Evolutionary conservation across 2,113 vertebrate species (phyloP).

Genomic region (Bubo scandiacus): DNA sequence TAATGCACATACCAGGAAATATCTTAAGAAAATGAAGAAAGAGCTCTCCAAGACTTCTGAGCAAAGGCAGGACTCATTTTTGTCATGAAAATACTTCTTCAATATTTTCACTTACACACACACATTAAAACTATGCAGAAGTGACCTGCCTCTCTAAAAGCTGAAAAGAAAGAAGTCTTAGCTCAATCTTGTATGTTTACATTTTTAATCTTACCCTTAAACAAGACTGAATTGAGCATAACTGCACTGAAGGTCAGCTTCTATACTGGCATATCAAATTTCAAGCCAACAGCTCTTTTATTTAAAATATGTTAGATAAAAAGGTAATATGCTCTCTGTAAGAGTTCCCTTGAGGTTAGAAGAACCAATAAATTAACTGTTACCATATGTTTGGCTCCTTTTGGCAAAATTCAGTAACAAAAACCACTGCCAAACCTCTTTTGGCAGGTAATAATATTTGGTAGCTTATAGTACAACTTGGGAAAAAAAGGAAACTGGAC

Average conservation of each 20-base stretch:
- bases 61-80: neutral
- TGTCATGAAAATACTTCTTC: neutral
- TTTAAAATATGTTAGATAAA: slow-evolving; percentile 67
- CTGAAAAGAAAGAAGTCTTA: neutral
- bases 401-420: slow-evolving; percentile 62
- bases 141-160: neutral
- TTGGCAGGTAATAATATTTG: slow-evolving; percentile 22
- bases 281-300: slow-evolving; percentile 58
- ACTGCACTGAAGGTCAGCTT: neutral
- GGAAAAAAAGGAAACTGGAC: neutral
- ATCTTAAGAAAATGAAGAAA: neutral
- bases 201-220: slow-evolving; percentile 35
- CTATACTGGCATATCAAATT: slow-evolving; percentile 41
- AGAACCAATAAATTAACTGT: slow-evolving; percentile 66
- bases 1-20: neutral
- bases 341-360: slow-evolving; percentile 57
- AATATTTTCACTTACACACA: neutral
- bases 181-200: slow-evolving; percentile 3
- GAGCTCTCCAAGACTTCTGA: neutral
- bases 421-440: slow-evolving; percentile 60
- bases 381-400: slow-evolving; percentile 68
- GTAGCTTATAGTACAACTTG: slow-evolving; percentile 35
- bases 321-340: slow-evolving; percentile 62
- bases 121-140: neutral
- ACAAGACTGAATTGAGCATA: slow-evolving; percentile 25